phyloP scores from a whole-genome alignment of 1,140 invertebrate genomes.

The Drosophila athabasca region DNA sequence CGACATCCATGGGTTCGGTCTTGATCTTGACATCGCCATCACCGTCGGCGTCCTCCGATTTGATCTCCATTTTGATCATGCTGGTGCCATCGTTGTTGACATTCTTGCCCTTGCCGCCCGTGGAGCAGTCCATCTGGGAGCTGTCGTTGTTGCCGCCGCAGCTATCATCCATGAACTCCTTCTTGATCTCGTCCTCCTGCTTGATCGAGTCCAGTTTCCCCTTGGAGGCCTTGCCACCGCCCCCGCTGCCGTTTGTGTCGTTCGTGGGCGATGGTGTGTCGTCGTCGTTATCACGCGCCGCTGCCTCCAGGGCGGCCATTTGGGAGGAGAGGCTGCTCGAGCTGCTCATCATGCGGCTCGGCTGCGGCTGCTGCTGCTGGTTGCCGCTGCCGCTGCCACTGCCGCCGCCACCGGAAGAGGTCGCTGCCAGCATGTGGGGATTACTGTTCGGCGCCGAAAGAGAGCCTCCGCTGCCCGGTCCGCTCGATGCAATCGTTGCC shows the following conservation, averaged over 20 bases:
- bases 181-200: constrained; percentile 87
- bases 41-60: constrained; percentile 67
- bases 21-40: constrained; percentile 82
- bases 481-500: constrained; percentile 50
- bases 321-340: constrained; percentile 86
- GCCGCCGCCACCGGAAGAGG: constrained; percentile 24
- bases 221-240: constrained; percentile 81
- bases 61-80: constrained; percentile 88
- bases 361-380: no score
- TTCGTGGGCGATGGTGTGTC: constrained; percentile 87
- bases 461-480: constrained; percentile 11
- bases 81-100: constrained; percentile 86
- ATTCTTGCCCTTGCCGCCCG: constrained; percentile 86
- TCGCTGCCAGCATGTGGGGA: constrained; percentile 48
- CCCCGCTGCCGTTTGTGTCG: constrained; percentile 76
- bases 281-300: constrained; percentile 87
- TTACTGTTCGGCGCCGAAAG: constrained; percentile 48
- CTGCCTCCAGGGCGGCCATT: constrained; percentile 88
- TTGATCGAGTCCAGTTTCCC: constrained; percentile 88
- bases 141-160: constrained; percentile 83
- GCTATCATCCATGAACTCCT: constrained; percentile 86
- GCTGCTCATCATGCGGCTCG: constrained; percentile 63
- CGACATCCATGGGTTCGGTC: constrained; percentile 79
- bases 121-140: constrained; percentile 76
- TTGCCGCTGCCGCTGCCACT: constrained; percentile 9